phyloP scores from a whole-genome alignment of 35 echinoderm and acorn worm genomes.

The Ophiothrix spiculata region DNA sequence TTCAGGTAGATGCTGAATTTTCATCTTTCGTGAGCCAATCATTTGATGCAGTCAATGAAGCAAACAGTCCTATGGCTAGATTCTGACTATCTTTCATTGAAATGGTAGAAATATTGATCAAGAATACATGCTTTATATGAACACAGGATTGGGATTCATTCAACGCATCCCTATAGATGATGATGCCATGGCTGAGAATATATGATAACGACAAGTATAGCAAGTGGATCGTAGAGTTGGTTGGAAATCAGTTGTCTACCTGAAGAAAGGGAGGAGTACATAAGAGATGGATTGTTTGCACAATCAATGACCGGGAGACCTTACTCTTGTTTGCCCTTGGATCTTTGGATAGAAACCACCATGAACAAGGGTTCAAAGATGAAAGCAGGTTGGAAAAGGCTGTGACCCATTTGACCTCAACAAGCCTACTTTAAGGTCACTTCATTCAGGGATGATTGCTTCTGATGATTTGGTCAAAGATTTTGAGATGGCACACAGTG shows the following conservation, averaged over 20 bases:
- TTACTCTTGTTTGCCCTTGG: too few relatives aligned
- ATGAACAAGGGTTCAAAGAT: slow-evolving; percentile 47
- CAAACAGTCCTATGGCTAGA: too few relatives aligned
- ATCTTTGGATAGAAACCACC: slow-evolving; percentile 39
- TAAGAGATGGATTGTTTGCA: slow-evolving; percentile 21
- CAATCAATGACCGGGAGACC: slow-evolving; percentile 36
- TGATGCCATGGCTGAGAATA: slow-evolving; percentile 30
- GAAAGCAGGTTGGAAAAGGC: slow-evolving; percentile 27
- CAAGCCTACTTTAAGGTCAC: slow-evolving; percentile 15
- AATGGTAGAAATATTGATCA: slow-evolving; percentile 34
- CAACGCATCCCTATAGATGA: slow-evolving; percentile 32
- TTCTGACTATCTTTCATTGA: too few relatives aligned
- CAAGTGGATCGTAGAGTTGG: slow-evolving; percentile 33
- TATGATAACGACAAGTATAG: slow-evolving; percentile 36
- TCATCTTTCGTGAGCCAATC: too few relatives aligned
- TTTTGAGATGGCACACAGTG: slow-evolving; percentile 19
- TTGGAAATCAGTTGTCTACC: slow-evolving; percentile 8
- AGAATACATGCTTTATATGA: slow-evolving; percentile 19
- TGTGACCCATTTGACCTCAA: slow-evolving; percentile 24
- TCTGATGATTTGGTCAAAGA: slow-evolving; percentile 21
- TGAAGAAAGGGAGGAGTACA: slow-evolving; percentile 20
- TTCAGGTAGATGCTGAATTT: too few relatives aligned
- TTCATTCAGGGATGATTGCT: slow-evolving; percentile 22
- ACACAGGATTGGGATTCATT: slow-evolving; percentile 29
- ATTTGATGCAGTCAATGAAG: too few relatives aligned